Base-by-base conservation (phyloP, 2,113 vertebrate species). In the Corythornis cristatus region DNA sequence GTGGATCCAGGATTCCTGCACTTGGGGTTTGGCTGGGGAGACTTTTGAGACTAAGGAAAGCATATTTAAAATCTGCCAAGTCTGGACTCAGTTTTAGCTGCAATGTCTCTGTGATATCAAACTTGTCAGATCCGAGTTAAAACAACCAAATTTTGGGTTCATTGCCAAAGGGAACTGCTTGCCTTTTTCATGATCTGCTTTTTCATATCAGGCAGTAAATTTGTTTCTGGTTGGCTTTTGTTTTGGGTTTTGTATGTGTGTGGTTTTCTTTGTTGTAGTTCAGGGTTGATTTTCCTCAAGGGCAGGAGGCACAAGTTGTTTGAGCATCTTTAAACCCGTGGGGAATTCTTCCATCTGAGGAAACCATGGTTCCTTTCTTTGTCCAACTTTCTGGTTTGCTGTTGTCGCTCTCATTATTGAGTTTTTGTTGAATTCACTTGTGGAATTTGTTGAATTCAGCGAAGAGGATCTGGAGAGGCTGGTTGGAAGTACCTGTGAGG, bases 141-240 rank as follows among this genome's bases (percentile, higher is more conserved):
- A 71, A 29, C 12, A 53, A 10, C 13, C 17, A 6, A 29, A 35
- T 12, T 53, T 0, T 0, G 45, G 16, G 5, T 60, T 64, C 29
- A 3, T 25, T 65, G 70, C 51, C 18, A 5, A 35, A 62, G 35
- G 51, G 40, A 14, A 8, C 26, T 83, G 11, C 54, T 25, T 62
- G 31, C 57, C 13, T 12, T 65, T 75, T 53, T 42, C 21, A 4
- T 17, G 0, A 11, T 33, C 6, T 0, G 6, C 29, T 79, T 3
- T 31, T 54, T 83, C 5, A 4, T 54, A 31, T 21, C 25, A 19
- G 13, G n/a, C 21, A 48, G 33, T 40, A 37, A 29, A 46, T 43
- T 62, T 48, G 18, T 13, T 68, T 29, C 9, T 60, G 29, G 17
- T 33, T 57, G 57, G 13, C 33, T 26, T 14, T 5, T 60, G 18